These are phyloP conservation scores for Coelinius sp. DNA, from an alignment of 2,888 invertebrate genomes.

Conservation along the genomic window DNA sequence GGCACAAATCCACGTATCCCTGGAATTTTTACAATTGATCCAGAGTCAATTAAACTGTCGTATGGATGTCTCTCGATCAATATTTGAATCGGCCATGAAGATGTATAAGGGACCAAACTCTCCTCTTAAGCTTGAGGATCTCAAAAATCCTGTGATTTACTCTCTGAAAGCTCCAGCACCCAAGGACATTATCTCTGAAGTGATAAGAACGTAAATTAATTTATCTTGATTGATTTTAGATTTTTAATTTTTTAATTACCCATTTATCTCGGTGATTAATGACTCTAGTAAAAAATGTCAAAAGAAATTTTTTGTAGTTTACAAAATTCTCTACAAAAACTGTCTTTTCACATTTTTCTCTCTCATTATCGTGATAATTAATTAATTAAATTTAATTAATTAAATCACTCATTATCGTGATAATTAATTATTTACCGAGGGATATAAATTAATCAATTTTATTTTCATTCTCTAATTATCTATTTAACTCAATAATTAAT, in stretches of 20 bases:
- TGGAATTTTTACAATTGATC: constrained; percentile 60
- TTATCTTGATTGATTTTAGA: background rate
- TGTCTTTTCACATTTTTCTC: background rate
- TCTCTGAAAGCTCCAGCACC: constrained; percentile 51
- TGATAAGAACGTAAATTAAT: constrained; percentile 50
- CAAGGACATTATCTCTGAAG: constrained; percentile 44
- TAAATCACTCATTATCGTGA: background rate
- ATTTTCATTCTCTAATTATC: no score
- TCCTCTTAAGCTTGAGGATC: constrained; percentile 47
- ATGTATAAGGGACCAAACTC: constrained; percentile 55
- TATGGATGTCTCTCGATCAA: constrained; percentile 49
- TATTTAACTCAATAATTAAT: no score
- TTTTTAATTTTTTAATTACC: no score
- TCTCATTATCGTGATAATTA: no score
- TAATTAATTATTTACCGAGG: background rate
- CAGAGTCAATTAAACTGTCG: constrained; percentile 58
- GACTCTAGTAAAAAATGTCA: no score
- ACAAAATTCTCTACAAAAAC: no score
- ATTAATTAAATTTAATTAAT: background rate
- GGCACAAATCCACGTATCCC: constrained; percentile 59
- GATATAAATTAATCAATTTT: no score
- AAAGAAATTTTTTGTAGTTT: no score
- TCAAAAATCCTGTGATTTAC: constrained; percentile 49
- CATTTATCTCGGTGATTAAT: background rate
- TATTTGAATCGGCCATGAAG: constrained; percentile 54